Base-by-base conservation (phyloP, 30 jellyfish, hydroid and myxozoan species). In the Hydractinia symbiolongicarpus region DNA sequence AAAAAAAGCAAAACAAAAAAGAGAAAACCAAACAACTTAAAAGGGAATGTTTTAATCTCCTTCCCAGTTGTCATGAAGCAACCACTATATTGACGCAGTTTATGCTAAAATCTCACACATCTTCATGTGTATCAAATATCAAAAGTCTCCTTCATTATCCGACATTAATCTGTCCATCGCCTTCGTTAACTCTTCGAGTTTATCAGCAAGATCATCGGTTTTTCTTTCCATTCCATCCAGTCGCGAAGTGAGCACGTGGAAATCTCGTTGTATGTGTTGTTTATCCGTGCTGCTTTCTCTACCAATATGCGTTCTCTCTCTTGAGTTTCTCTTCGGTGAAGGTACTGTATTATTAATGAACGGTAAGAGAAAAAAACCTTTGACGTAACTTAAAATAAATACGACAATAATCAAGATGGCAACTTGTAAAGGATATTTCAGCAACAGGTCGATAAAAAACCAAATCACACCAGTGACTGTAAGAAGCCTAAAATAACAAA, bases 381-480 rank as follows among this genome's bases (percentile, higher is more conserved):
- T 6, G 8, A 60, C 14, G 60, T 60, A 60, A 21, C 17, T 67
- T 50, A 66, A 53, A 57, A 79, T 66, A 21, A 86, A 77, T 5
- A 54, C 56, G 21, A 74, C 60, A 77, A 72, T 55, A 51, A 79
- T 68, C 6, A 62, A 58, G 4, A 78, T 21, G 9, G 94, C 86
- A 52, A 88, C 58, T 11, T 85, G 94, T 4, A 83, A 17, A 44
- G 97, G 97, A 70, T 90, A 90, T 4, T 87, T 71, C 53, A 90
- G 53, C 13, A 85, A 62, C 61, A 86, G 19, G 19, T 90, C 97
- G 73, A 90, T 61, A 53, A 84, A 6, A 54, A 7, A 84, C 97
- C 97, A 90, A 70, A 81, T 55, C 30, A 84, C 50, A 4, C 93
- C 97, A 75, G 95, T 85, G 57, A 84, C 68, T 74, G 87, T 79